phyloP scores from a whole-genome alignment of 1,140 invertebrate species.

The Zaprionus gabonicus region DNA sequence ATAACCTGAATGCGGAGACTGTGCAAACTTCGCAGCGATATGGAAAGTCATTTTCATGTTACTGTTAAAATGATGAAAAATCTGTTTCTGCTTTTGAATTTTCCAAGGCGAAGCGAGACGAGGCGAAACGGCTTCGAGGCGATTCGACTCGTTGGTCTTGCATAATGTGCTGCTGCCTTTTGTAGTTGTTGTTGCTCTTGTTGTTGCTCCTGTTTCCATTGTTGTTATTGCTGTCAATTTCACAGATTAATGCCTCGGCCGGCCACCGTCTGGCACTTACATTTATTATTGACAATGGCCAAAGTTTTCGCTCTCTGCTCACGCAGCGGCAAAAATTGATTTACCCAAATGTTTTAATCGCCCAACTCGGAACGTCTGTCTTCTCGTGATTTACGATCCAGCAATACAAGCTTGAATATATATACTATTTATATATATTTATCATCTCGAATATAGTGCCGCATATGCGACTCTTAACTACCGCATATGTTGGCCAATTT shows the following conservation, averaged over 20 bases:
- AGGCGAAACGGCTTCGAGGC: background rate
- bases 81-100: conserved; percentile 62
- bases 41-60: conserved; percentile 68
- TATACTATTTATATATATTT: background rate
- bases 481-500: conserved; percentile 35
- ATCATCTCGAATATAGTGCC: background rate
- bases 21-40: conserved; percentile 4
- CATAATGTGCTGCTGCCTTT: conserved; percentile 11
- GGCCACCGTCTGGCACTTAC: conserved; percentile 49
- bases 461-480: conserved; percentile 1
- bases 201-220: conserved; percentile 1
- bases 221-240: conserved; percentile 67
- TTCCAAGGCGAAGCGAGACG: conserved; percentile 11
- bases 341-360: conserved; percentile 63
- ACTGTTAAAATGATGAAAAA: conserved; percentile 45
- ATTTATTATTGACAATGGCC: conserved; percentile 78
- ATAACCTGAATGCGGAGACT: background rate
- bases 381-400: conserved; percentile 14
- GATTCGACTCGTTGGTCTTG: conserved; percentile 1
- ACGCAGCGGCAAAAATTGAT: conserved; percentile 71
- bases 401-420: background rate
- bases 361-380: conserved; percentile 17
- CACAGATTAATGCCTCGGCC: conserved; percentile 73
- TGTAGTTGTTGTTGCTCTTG: conserved; percentile 1
- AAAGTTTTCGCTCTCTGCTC: conserved; percentile 53